Percentiles rank a stretch among this genome's conserved stretches.
Conservation (phyloP, 2,797 vertebrate genomes). For the Calcarius lapponicus region DNA sequence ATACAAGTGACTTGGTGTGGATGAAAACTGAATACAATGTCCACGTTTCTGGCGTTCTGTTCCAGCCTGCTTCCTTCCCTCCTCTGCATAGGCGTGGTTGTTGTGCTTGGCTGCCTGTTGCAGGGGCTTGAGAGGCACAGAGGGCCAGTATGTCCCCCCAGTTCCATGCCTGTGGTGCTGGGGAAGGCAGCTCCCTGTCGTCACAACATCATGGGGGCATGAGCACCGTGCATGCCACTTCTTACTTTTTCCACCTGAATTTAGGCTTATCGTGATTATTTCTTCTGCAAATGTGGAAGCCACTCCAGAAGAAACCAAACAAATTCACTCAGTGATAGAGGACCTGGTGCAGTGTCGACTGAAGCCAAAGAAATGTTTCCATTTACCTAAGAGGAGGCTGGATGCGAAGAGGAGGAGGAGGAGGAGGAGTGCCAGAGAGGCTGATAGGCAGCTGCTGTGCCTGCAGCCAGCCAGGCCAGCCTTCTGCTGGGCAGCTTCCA, state of each 20-base stretch:
- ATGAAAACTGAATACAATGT: neutral
- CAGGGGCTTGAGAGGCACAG: neutral
- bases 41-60: neutral
- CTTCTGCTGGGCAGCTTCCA: neutral
- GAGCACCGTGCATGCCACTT: fast-evolving
- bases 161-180: neutral
- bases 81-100: fast-evolving
- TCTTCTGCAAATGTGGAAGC: neutral
- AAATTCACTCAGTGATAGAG: neutral
- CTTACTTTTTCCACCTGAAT: neutral
- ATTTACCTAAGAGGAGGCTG: neutral
- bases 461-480: fast-evolving
- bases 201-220: neutral
- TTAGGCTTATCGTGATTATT: fast-evolving
- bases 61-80: constrained; percentile 15
- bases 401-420: neutral
- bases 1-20: neutral
- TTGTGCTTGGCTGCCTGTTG: constrained; percentile 28
- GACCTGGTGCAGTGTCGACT: fast-evolving
- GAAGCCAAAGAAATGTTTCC: neutral
- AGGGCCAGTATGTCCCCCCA: neutral
- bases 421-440: neutral
- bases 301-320: neutral
- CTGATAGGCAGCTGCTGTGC: neutral
- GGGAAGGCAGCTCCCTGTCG: neutral